phyloP scores from a whole-genome alignment of 2,888 invertebrate genomes.

The Lasioglossum zephyrum region DNA sequence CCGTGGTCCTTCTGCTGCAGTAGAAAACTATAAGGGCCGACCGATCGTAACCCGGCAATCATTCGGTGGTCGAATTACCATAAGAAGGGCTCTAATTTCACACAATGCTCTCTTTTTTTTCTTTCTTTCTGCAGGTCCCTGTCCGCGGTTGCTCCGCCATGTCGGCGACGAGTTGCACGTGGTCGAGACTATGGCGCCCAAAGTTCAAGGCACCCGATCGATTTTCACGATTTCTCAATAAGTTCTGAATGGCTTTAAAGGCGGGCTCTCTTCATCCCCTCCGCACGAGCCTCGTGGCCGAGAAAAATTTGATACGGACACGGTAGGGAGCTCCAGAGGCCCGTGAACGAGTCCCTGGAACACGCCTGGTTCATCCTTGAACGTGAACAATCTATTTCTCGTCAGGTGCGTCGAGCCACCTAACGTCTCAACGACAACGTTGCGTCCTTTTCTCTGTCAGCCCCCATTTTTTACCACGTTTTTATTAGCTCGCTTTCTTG shows the following conservation, averaged over 20 bases:
- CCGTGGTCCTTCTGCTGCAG: constrained; percentile 71
- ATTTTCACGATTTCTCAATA: constrained; percentile 79
- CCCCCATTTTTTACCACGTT: neutral
- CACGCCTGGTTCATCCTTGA: constrained; percentile 21
- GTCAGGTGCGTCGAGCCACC: constrained; percentile 49
- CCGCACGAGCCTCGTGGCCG: constrained; percentile 31
- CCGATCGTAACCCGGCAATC: constrained; percentile 77
- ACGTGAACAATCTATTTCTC: constrained; percentile 56
- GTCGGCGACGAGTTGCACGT: constrained; percentile 65
- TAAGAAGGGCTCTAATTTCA: constrained; percentile 83
- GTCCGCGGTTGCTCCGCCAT: constrained; percentile 46
- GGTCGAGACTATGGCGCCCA: constrained; percentile 64
- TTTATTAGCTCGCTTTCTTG: too few relatives aligned
- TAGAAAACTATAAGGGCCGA: constrained; percentile 72
- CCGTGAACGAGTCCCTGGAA: constrained; percentile 33
- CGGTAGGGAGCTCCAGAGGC: constrained; percentile 26
- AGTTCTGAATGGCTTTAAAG: constrained; percentile 71
- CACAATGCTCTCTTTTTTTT: constrained; percentile 76
- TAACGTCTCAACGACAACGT: constrained; percentile 22
- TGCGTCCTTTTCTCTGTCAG: neutral
- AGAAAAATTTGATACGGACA: constrained; percentile 68
- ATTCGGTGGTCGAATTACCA: constrained; percentile 82
- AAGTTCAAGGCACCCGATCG: constrained; percentile 68
- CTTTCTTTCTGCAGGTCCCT: constrained; percentile 14
- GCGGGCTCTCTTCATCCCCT: constrained; percentile 23